Base-by-base conservation (phyloP, 2,797 vertebrate genomes). In the Hypotaenidia philippensis region DNA sequence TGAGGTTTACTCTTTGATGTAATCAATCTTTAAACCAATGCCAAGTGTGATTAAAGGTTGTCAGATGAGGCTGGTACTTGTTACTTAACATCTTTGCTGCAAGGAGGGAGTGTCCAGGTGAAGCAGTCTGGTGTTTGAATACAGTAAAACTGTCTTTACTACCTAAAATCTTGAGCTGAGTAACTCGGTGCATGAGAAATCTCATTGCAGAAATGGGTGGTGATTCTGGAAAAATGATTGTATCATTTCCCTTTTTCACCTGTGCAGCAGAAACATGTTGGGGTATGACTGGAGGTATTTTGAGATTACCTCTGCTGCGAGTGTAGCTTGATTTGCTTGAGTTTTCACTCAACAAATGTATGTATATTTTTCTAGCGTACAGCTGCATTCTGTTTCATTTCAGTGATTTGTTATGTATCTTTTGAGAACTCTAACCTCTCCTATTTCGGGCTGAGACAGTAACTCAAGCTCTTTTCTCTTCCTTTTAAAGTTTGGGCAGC, bases 1-100 rank as follows among this genome's bases (percentile, higher is more conserved):
- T 72, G 90, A 78, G 59, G 72, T 90, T 93, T 87, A 66, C 20
- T 79, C 87, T 96, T 94, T 96, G 74, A 95, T 93, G 93, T 93
- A 89, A 94, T 95, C 96, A 91, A 93, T 96, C 91, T 96, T 94
- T 94, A 94, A 94, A 91, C 70, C 45, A 70, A 61, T 40, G 87
- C 90, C 94, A 94, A 68, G 60, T 77, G 90, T 47, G 80, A 94
- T 90, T 94, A 91, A 90, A 94, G 83, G 83, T 47, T 80, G 70
- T 94, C 86, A 87, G 81, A 87, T 89, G 80, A 77, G 81, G n/a
- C 60, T 83, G 66, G 83, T 64, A 65, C 66, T 75, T 89, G 86
- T 87, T 91, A 82, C 66, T 84, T 82, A 52, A n/a, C 34, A 3
- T 50, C 88, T 81, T 89, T 84, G 66, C 77, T 95, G 49, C 66